phyloP scores from a whole-genome alignment of 1,140 invertebrate species.

The Callitettix versicolor region DNA sequence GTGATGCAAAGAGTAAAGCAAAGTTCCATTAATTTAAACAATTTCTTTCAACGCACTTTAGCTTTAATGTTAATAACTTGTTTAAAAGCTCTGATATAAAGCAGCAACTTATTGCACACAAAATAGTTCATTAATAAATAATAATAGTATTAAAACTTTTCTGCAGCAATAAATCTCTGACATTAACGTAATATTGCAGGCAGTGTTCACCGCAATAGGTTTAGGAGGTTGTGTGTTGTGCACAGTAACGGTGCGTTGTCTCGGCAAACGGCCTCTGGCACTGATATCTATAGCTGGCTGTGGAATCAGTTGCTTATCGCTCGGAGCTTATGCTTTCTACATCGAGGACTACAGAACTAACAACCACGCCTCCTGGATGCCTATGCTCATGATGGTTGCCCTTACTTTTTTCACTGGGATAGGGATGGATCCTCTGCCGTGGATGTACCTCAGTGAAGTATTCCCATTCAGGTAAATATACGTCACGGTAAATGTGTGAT shows the following conservation, averaged over 20 bases:
- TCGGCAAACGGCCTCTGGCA: conserved; percentile 30
- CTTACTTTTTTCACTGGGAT: conserved; percentile 21
- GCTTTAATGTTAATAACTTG: no score
- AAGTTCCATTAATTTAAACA: no score
- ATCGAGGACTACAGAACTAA: not conserved
- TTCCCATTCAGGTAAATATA: conserved; percentile 23
- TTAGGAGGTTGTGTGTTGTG: conserved; percentile 18
- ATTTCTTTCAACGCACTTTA: no score
- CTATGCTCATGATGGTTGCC: conserved; percentile 20
- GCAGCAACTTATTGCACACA: no score
- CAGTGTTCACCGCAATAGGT: conserved; percentile 16
- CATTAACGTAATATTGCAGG: no score
- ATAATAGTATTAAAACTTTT: no score
- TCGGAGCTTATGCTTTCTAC: conserved; percentile 13
- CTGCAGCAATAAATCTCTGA: no score
- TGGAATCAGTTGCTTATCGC: conserved; percentile 16
- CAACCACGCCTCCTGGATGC: conserved; percentile 14
- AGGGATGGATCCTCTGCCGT: conserved; percentile 24
- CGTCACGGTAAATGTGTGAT: no score
- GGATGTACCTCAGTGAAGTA: conserved; percentile 24
- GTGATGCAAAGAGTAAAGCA: no score
- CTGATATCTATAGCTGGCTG: conserved; percentile 28
- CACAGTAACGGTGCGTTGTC: conserved; percentile 14
- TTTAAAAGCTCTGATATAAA: no score
- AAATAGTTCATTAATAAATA: no score